Evolutionary conservation across 2,888 invertebrate species (phyloP).

Genomic region (Monopis laevigella): DNA sequence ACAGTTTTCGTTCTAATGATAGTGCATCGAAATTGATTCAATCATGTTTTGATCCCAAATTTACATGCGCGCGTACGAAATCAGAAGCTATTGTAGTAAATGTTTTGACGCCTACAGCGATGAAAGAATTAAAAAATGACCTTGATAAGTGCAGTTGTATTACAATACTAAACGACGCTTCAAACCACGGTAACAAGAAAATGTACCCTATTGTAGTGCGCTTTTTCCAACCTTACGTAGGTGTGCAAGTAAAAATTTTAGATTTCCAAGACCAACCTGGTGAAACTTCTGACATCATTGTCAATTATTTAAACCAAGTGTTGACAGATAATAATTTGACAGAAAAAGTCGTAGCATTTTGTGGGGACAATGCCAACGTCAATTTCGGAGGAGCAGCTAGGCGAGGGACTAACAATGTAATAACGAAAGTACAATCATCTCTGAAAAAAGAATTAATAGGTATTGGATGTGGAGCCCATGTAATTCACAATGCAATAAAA

Average conservation of each 20-base stretch:
- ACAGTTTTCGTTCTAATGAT: slow-evolving; percentile 17
- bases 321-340: slow-evolving; percentile 26
- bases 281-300: slow-evolving; percentile 23
- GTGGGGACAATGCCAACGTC: slow-evolving; percentile 23
- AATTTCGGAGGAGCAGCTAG: slow-evolving; percentile 22
- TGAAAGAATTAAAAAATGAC: slow-evolving; percentile 24
- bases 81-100: slow-evolving; percentile 24
- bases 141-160: slow-evolving; percentile 22
- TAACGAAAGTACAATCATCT: slow-evolving; percentile 19
- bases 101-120: slow-evolving; percentile 22
- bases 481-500: slow-evolving; percentile 24
- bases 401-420: slow-evolving; percentile 21
- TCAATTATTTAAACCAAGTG: slow-evolving; percentile 24
- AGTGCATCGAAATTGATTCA: slow-evolving; percentile 23
- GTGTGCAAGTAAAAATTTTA: slow-evolving; percentile 24
- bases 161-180: slow-evolving; percentile 26
- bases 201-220: slow-evolving; percentile 25
- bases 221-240: slow-evolving; percentile 23
- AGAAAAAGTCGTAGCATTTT: slow-evolving; percentile 23
- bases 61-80: slow-evolving; percentile 26
- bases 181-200: slow-evolving; percentile 27
- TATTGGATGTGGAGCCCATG: slow-evolving; percentile 24
- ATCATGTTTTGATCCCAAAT: slow-evolving; percentile 25
- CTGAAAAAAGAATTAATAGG: slow-evolving; percentile 19
- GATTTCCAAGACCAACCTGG: slow-evolving; percentile 22